Evolutionary conservation across 2,113 vertebrate species (phyloP), one percentile per base, ranked within the genome.

Genomic region (Cariama cristata): DNA sequence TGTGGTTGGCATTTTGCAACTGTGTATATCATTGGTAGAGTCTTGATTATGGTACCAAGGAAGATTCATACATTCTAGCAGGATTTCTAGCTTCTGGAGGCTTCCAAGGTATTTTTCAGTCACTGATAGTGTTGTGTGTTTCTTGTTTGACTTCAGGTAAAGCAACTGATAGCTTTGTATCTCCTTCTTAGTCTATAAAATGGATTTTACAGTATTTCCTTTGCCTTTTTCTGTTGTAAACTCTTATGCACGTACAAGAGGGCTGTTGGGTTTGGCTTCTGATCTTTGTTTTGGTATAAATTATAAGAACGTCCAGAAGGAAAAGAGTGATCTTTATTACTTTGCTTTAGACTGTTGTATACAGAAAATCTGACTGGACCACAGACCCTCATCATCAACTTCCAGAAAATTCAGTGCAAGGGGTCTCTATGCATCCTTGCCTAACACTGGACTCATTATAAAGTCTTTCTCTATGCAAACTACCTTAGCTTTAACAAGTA

Each of bases 231-330:
- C 35, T 60, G 0, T 56, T 59, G 38, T 69, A 59, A 82, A 55
- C 19, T 47, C 1, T 0, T 63, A 24, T 5, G 27, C 9, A 4
- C 2, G 1, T 63, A 22, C 2, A 72, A 56, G 32, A 75, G 35
- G 16, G 22, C 13, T 81, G 8, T 59, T 66, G 0, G 9, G 9
- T 91, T 80, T 84, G 27, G 28, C 9, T 44, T 87, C 73, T 52
- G 32, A 53, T 47, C 14, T 86, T 45, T 58, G 44, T 63, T 79
- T 95, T 50, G 47, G 3, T 64, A 63, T 67, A 67, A 87, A 74
- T 47, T 21, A 42, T 13, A 44, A 47, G 59, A 53, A 89, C 49
- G 1, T 59, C 10, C 42, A 28, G 10, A 12, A 42, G 8, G 33
- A 52, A 67, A 67, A 56, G 4, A 58, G 38, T 2, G 3, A 53